These are phyloP conservation scores for Capromys pilorides DNA, from an alignment of 2,797 vertebrate genomes.

Conservation along the genomic window DNA sequence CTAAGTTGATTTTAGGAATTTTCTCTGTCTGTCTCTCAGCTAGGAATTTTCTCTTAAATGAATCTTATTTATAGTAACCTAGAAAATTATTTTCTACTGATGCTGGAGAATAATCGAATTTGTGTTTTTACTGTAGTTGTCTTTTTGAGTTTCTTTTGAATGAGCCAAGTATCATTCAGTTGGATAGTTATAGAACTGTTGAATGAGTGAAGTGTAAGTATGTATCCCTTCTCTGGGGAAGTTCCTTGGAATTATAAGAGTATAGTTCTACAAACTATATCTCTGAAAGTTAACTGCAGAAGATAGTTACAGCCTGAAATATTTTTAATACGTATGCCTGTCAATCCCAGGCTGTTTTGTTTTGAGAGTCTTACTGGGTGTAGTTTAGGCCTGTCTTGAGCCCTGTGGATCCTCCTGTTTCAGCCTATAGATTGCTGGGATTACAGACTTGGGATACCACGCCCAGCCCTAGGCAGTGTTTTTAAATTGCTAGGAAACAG, in stretches of 20 bases:
- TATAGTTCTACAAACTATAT: not conserved
- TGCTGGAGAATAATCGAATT: not conserved
- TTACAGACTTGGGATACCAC: not conserved
- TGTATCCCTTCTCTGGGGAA: constrained; percentile 3
- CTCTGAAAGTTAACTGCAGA: constrained; percentile 21
- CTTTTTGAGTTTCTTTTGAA: constrained; percentile 52
- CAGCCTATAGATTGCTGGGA: not conserved
- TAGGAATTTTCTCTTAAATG: constrained; percentile 50
- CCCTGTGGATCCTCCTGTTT: not conserved
- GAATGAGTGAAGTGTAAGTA: not conserved
- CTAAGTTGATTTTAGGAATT: not conserved
- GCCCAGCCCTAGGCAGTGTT: not conserved
- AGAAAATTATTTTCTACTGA: not conserved
- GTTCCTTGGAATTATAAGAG: not conserved
- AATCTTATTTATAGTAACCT: not conserved
- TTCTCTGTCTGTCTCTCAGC: not conserved
- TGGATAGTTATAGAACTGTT: constrained; percentile 37
- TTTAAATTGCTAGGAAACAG: not conserved
- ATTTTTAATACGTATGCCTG: not conserved
- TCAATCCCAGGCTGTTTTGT: not conserved
- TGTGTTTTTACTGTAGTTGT: constrained; percentile 16
- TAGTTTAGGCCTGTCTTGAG: not conserved
- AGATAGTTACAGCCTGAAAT: constrained; percentile 13
- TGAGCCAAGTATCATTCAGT: constrained; percentile 33
- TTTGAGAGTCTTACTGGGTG: not conserved